Evolutionary conservation across 2,113 vertebrate species (phyloP).

Genomic region (Notothenia rossii): DNA sequence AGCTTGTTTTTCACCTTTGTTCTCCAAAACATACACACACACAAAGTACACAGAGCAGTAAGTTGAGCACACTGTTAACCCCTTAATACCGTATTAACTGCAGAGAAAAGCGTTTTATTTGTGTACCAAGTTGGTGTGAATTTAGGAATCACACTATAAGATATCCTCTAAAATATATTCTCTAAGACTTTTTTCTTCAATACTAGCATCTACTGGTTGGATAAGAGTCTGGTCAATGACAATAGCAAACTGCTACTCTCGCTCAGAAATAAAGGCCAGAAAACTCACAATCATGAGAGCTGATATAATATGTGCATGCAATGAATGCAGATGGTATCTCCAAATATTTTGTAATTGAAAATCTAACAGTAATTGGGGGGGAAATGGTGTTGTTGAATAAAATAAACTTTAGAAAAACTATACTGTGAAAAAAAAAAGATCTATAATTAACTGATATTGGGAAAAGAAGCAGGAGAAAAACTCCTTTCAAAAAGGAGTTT

Average conservation of each 20-base stretch:
- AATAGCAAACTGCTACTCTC: not conserved
- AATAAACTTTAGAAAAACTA: not conserved
- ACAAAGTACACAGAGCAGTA: slow-evolving; percentile 8
- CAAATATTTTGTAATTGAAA: not conserved
- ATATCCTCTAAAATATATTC: not conserved
- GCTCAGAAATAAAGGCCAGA: not conserved
- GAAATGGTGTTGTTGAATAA: not conserved
- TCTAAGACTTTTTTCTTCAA: slow-evolving; percentile 4
- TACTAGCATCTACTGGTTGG: slow-evolving; percentile 45
- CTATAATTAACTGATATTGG: not conserved
- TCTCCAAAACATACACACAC: slow-evolving; percentile 14
- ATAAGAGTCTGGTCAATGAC: not conserved
- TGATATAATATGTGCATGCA: not conserved
- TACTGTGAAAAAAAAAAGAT: not conserved
- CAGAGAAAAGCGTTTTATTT: not conserved
- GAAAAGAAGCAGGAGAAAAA: not conserved
- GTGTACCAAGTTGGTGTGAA: not conserved
- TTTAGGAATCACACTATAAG: not conserved
- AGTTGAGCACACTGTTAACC: not conserved
- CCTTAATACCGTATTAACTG: not conserved
- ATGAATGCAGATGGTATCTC: not conserved
- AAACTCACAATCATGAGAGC: not conserved
- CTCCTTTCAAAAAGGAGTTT: not conserved
- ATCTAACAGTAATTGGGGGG: not conserved
- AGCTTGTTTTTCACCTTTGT: slow-evolving; percentile 28